Percentiles rank a stretch among this genome's conserved stretches.
These are phyloP conservation scores for Urocynchramus pylzowi DNA, from an alignment of 2,113 vertebrate genomes.

Conservation along the genomic window DNA sequence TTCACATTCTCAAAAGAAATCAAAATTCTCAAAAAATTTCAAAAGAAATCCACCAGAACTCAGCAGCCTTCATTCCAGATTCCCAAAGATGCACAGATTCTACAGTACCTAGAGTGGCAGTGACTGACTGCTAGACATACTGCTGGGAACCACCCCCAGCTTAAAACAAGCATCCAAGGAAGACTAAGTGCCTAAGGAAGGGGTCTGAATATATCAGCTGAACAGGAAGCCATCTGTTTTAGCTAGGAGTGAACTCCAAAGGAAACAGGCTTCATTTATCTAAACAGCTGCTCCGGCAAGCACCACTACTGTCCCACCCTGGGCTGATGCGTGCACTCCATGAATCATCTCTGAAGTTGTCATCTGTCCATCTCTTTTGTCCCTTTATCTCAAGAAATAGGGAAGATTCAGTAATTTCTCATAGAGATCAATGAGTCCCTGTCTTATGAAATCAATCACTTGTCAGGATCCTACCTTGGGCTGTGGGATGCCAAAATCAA, in stretches of 20 bases:
- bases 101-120: neutral
- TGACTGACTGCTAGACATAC: neutral
- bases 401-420: neutral
- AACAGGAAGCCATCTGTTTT: neutral
- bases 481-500: neutral
- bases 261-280: neutral
- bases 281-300: neutral
- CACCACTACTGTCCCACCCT: neutral
- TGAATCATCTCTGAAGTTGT: neutral
- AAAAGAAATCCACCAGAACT: neutral
- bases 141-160: neutral
- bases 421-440: neutral
- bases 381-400: neutral
- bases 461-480: neutral
- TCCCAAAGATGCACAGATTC: neutral
- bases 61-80: neutral
- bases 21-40: too few species aligned
- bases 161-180: neutral
- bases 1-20: neutral
- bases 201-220: neutral
- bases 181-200: neutral
- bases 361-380: neutral
- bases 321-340: neutral
- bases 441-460: neutral
- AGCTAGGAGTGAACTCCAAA: neutral